phyloP scores from a whole-genome alignment of 2,113 vertebrate genomes.

The Vulpes ferrilata region DNA sequence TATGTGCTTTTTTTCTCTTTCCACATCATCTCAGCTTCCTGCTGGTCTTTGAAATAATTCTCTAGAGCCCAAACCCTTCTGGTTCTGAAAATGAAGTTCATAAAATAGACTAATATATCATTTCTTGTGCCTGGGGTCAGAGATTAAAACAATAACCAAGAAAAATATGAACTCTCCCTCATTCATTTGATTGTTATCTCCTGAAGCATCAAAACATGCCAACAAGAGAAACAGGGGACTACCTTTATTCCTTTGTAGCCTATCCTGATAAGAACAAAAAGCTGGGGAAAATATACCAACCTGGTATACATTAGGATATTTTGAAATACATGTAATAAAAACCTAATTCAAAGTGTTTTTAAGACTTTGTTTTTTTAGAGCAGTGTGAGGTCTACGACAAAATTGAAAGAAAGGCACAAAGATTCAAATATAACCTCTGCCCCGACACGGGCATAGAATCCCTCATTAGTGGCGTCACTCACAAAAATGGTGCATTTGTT shows the following conservation, averaged over 20 bases:
- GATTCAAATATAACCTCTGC: not conserved
- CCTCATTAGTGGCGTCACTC: not conserved
- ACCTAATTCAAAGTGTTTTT: not conserved
- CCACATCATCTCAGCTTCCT: not conserved
- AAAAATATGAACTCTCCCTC: not conserved
- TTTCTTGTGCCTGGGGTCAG: conserved; percentile 33
- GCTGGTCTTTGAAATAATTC: not conserved
- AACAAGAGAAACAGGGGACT: not conserved
- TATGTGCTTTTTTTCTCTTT: not conserved
- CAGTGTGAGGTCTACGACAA: not conserved
- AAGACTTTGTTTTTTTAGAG: not conserved
- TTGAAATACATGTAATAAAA: not conserved
- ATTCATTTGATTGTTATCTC: conserved; percentile 20
- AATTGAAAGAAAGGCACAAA: not conserved
- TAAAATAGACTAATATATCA: conserved; percentile 20
- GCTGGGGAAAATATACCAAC: too few relatives aligned
- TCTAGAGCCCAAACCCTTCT: not conserved
- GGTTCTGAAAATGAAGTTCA: conserved; percentile 35
- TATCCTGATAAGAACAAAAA: not conserved
- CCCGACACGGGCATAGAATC: not conserved
- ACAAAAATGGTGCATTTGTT: not conserved
- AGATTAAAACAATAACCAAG: conserved; percentile 61
- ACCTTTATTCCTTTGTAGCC: not conserved
- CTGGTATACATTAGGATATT: not conserved
- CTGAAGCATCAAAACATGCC: not conserved